Percentiles rank a stretch among this genome's conserved stretches.
These are phyloP conservation scores for Trigoniulus corallinus DNA, from an alignment of 1,140 invertebrate species.

Conservation along the genomic window DNA sequence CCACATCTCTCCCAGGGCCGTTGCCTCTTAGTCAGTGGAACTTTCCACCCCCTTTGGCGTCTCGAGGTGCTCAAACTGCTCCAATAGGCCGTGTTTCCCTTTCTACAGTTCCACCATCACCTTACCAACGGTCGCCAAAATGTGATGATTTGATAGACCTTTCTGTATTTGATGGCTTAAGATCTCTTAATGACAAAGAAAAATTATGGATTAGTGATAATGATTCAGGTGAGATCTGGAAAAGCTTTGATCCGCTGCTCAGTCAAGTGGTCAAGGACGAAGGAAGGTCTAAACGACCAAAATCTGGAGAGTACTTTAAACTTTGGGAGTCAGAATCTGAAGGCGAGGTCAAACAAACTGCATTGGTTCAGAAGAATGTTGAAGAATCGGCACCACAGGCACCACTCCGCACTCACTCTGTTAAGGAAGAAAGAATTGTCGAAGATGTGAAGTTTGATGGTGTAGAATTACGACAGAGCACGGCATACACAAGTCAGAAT, in stretches of 20 bases:
- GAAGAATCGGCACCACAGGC: neutral
- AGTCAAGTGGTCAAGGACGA: neutral
- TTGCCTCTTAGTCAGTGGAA: constrained; percentile 2
- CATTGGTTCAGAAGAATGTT: neutral
- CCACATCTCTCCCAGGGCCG: neutral
- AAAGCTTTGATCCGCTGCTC: constrained; percentile 13
- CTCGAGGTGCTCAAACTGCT: neutral
- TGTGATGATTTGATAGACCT: constrained; percentile 16
- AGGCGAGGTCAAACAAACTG: neutral
- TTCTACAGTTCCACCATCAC: neutral
- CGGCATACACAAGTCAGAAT: too few relatives aligned
- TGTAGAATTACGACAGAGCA: too few relatives aligned
- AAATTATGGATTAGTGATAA: constrained; percentile 2
- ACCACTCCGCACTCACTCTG: neutral
- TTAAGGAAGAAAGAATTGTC: neutral
- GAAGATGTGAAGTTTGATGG: too few relatives aligned
- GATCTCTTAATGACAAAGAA: neutral
- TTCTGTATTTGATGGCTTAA: constrained; percentile 3
- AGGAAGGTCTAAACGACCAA: neutral
- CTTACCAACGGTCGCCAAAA: constrained; percentile 7
- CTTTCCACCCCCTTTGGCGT: neutral
- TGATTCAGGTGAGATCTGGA: constrained; percentile 14
- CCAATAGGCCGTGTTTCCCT: neutral
- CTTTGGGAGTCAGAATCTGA: neutral
- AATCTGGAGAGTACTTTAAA: neutral